Conservation (phyloP, 1,140 invertebrate genomes). For the Cyrtorhinus lividipennis region DNA sequence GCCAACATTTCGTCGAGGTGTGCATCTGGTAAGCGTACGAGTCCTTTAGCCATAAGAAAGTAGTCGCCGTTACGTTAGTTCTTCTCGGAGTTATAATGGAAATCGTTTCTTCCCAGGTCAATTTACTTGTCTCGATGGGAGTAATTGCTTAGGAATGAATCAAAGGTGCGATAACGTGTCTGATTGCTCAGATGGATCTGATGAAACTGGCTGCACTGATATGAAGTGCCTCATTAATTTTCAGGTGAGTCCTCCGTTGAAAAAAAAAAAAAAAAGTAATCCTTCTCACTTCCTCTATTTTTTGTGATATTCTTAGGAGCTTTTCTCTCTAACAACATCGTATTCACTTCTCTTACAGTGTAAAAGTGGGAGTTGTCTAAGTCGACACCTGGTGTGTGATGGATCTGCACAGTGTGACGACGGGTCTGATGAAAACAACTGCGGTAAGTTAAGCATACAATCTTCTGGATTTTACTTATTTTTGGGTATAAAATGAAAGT, state of each 20-base stretch:
- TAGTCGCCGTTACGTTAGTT: too few relatives aligned
- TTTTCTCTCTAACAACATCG: not conserved
- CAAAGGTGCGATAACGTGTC: slow-evolving; percentile 44
- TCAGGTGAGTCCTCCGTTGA: slow-evolving; percentile 28
- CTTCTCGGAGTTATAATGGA: too few relatives aligned
- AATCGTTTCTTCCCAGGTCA: too few relatives aligned
- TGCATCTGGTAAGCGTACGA: not conserved
- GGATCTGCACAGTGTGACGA: slow-evolving; percentile 53
- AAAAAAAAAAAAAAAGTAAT: too few relatives aligned
- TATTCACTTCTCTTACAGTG: slow-evolving; percentile 34
- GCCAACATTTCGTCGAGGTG: not conserved
- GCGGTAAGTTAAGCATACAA: slow-evolving; percentile 37
- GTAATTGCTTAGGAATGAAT: slow-evolving; percentile 38
- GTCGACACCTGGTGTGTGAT: slow-evolving; percentile 54
- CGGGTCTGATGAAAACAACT: slow-evolving; percentile 51
- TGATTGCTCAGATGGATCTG: slow-evolving; percentile 47
- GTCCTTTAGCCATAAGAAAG: not conserved
- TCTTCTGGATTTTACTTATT: slow-evolving; percentile 16
- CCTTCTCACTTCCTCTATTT: too few relatives aligned
- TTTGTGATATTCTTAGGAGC: not conserved
- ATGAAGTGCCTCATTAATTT: slow-evolving; percentile 44
- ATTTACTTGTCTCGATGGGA: slow-evolving; percentile 40
- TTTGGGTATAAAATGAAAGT: too few relatives aligned
- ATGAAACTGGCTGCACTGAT: slow-evolving; percentile 42
- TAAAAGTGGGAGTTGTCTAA: slow-evolving; percentile 52